These are phyloP conservation scores for Strigamia maritima DNA, from an alignment of 2,888 invertebrate genomes.

Conservation along the genomic window DNA sequence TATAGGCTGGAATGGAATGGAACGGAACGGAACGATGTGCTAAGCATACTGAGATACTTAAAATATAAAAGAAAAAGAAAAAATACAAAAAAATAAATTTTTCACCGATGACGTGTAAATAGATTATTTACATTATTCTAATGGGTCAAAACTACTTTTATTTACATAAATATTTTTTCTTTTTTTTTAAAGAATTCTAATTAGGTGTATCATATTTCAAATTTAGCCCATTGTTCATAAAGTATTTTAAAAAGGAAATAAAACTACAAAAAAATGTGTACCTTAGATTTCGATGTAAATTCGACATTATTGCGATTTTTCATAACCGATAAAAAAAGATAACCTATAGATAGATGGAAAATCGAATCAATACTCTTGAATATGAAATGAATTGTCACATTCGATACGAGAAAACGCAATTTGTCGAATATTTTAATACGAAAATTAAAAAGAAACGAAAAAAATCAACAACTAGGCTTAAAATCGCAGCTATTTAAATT, in stretches of 20 bases:
- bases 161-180: not conserved
- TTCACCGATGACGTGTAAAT: not conserved
- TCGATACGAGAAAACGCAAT: too few relatives aligned
- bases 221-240: not conserved
- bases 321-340: too few relatives aligned
- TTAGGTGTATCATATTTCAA: not conserved
- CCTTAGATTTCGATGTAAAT: not conserved
- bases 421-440: not conserved
- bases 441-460: not conserved
- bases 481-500: not conserved
- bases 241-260: not conserved
- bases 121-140: too few relatives aligned
- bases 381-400: too few relatives aligned
- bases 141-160: not conserved
- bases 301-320: too few relatives aligned
- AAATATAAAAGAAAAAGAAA: not conserved
- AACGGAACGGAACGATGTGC: not conserved
- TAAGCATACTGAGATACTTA: not conserved
- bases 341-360: too few relatives aligned
- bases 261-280: not conserved
- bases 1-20: not conserved
- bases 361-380: too few relatives aligned
- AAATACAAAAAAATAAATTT: not conserved
- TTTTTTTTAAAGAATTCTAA: not conserved
- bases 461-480: not conserved